phyloP scores from a whole-genome alignment of 2,113 vertebrate genomes.

The Strigops habroptila region DNA sequence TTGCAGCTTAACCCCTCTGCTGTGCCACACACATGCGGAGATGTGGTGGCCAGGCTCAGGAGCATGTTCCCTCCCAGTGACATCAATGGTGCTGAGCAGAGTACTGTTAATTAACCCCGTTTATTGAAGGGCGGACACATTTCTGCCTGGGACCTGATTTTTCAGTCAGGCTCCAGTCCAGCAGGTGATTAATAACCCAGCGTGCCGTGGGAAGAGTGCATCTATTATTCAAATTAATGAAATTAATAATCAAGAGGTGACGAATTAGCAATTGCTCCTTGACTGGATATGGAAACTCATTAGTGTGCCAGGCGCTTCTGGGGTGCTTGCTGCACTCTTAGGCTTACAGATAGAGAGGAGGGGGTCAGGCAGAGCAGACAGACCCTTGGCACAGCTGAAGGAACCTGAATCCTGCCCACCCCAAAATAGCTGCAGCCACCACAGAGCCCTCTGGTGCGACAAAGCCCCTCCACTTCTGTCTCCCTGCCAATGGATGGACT shows the following conservation, averaged over 20 bases:
- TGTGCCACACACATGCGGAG: fast-evolving
- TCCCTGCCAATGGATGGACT: background rate
- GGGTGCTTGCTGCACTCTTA: background rate
- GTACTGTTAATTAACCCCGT: conserved; percentile 63
- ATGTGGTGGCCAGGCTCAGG: background rate
- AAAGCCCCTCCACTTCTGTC: background rate
- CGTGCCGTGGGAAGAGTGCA: conserved; percentile 56
- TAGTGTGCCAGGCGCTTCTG: conserved; percentile 15
- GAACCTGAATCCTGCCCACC: background rate
- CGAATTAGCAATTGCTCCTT: conserved; percentile 70
- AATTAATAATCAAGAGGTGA: conserved; percentile 75
- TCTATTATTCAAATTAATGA: conserved; percentile 76
- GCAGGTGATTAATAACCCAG: conserved; percentile 69
- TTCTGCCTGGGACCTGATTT: conserved; percentile 57
- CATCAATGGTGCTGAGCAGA: background rate
- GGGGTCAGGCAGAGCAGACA: background rate
- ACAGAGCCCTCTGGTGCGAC: background rate
- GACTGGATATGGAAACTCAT: conserved; percentile 68
- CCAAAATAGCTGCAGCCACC: background rate
- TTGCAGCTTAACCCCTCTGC: background rate
- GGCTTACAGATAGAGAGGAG: background rate
- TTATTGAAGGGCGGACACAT: conserved; percentile 54
- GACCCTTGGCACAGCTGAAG: background rate
- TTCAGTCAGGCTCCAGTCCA: conserved; percentile 67
- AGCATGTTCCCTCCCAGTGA: background rate